A percentile compares a stretch with the other conserved stretches of the same genome.
These are phyloP conservation scores for Metaphire vulgaris DNA, from an alignment of 1,140 invertebrate genomes.

Conservation along the genomic window DNA sequence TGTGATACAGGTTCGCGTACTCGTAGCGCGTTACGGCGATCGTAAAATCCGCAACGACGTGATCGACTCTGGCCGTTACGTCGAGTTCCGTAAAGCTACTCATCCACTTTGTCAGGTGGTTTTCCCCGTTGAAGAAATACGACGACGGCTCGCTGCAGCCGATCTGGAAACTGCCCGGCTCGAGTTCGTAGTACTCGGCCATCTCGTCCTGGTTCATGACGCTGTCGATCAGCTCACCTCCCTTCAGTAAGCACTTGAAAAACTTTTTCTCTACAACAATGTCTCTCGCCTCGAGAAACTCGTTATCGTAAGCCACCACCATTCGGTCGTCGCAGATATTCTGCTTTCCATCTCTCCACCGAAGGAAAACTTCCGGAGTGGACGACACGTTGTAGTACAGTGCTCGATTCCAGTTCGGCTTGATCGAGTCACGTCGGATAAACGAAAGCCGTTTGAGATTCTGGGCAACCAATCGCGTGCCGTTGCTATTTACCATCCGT, in stretches of 20 bases:
- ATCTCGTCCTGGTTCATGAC: conserved; percentile 39
- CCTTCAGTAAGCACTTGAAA: conserved; percentile 1
- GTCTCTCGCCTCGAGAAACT: not conserved
- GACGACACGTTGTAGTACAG: conserved; percentile 11
- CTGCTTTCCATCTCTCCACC: conserved; percentile 1
- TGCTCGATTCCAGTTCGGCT: conserved; percentile 11
- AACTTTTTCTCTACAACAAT: not conserved
- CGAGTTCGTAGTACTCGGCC: conserved; percentile 34
- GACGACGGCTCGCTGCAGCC: conserved; percentile 29
- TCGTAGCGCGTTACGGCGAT: conserved; percentile 38
- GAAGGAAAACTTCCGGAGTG: conserved; percentile 11
- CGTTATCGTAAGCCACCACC: too few relatives aligned
- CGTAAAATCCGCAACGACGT: conserved; percentile 18
- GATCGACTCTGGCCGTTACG: not conserved
- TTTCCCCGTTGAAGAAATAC: too few relatives aligned
- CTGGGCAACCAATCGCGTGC: not conserved
- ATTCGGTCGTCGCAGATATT: not conserved
- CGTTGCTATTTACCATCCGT: not conserved
- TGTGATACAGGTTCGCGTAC: conserved; percentile 49
- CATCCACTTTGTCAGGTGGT: conserved; percentile 33
- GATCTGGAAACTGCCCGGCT: conserved; percentile 36
- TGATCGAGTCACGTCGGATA: not conserved
- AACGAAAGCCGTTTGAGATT: not conserved
- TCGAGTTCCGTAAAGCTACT: conserved; percentile 11
- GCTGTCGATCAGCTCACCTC: conserved; percentile 36